Base-by-base conservation (phyloP, 2,888 invertebrate species). In the Synergus itoensis region DNA sequence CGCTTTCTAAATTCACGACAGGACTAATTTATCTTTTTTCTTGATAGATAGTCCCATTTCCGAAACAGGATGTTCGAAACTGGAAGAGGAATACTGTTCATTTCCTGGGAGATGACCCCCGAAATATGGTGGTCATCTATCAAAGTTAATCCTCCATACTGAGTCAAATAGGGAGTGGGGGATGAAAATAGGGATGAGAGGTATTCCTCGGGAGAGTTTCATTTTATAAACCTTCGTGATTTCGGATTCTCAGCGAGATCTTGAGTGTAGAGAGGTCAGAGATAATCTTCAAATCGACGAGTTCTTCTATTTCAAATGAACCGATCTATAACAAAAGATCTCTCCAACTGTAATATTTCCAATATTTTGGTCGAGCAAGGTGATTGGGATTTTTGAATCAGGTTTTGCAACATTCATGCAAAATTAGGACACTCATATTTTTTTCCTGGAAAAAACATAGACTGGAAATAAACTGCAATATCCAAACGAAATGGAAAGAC, bases 71-170 rank as follows among this genome's bases (percentile, higher is more conserved):
- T 73, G 48, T 53, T 53, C 73, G 28, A 53, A 28, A 14, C 28
- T 45, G 4, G 48, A 69, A 73, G 73, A 73, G 53, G 73, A 40
- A 73, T 73, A 57, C 53, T 36, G 53, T n/a, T 36, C 11, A 73
- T 73, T 53, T 73, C 73, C 53, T 73, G 53, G 4, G 36, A 73
- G 53, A 73, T 73, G 53, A 73, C 73, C 36, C 36, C 53, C 73
- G 53, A 73, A 73, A 53, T 69, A 69, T 69, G 73, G 36, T 18
- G 53, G 53, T 16, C 53, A 73, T 73, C 5, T 18, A 73, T 73
- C 73, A 73, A 53, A 73, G 73, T 40, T 40, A 73, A 73, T 73
- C 73, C 73, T 40, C 36, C n/a, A 36, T 53, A 73, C 53, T 57
- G 40, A 53, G 53, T 40, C 28, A 73, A 53, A n/a, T 73, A 40